These are phyloP conservation scores for Xiphophorus couchianus DNA, from an alignment of 2,113 vertebrate genomes.

Conservation along the genomic window DNA sequence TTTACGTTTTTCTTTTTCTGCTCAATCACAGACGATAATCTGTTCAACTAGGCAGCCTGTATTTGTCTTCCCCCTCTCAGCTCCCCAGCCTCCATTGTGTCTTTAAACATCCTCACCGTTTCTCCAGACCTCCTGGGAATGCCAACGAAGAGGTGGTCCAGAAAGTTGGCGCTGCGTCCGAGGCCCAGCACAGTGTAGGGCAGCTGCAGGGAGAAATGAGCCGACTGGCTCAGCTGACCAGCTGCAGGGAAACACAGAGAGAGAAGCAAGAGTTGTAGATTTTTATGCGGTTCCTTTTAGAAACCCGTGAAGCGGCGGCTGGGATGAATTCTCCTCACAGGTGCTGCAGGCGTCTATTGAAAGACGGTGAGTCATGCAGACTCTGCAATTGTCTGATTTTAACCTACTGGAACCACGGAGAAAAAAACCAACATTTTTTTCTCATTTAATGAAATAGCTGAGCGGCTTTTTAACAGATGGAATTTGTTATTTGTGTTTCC, in stretches of 20 bases:
- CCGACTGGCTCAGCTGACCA: constrained; percentile 95
- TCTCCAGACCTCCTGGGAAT: constrained; percentile 89
- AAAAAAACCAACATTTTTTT: too few relatives aligned
- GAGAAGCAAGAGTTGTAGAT: background rate
- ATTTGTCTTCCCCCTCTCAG: background rate
- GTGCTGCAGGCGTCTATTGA: background rate
- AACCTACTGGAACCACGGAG: too few relatives aligned
- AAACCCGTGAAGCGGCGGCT: background rate
- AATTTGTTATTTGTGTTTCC: too few relatives aligned
- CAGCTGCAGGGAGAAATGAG: constrained; percentile 93
- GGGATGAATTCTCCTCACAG: background rate
- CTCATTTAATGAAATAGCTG: too few relatives aligned
- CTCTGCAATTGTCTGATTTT: background rate
- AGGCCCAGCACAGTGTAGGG: constrained; percentile 95
- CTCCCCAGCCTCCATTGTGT: background rate
- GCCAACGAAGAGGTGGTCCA: constrained; percentile 93
- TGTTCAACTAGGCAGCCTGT: background rate
- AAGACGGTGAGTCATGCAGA: background rate
- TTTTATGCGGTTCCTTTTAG: background rate
- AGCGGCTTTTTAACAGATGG: too few relatives aligned
- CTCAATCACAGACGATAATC: background rate
- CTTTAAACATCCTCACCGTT: constrained; percentile 76
- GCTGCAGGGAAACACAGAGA: constrained; percentile 75
- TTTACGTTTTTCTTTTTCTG: background rate
- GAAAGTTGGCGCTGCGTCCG: constrained; percentile 96